Base-by-base conservation (phyloP, 64 coral and sea anemone genomes). In the Pachyseris speciosa region DNA sequence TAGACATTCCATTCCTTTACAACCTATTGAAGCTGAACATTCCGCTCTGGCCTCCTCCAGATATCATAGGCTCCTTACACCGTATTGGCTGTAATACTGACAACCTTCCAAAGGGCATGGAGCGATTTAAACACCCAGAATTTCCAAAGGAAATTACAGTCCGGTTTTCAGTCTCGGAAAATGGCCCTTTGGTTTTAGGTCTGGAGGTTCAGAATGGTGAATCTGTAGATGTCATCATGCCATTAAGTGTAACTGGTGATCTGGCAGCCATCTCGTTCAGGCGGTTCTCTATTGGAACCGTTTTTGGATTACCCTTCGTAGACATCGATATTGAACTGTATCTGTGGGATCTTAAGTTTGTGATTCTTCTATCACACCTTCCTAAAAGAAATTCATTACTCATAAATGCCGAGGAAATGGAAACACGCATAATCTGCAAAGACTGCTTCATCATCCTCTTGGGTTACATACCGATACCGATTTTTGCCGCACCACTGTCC, bases 401-500 rank as follows among this genome's bases (percentile, higher is more conserved):
- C 52, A 60, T 88, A 11, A 88, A 88, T 41, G 85, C 92, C 37
- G 67, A 51, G 28, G 85, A 94, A 22, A 81, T 94, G 84, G 92
- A 94, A 80, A 88, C 84, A 57, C 92, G 79, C 17, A 63, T 94
- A n/a, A 49, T 88, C 52, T 94, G 92, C 75, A 88, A 65, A 81
- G 92, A 94, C 59, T 94, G 92, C n/a, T 94, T 88, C 64, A 81
- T 94, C 44, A 59, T 94, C n/a, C 83, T 94, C 67, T 2, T 94
- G 2, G 85, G 92, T 12, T 44, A 28, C 5, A 9, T 50, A 24
- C 85, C 92, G 19, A 59, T 94, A 72, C 92, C 92, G 29, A 94
- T 94, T 81, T 94, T 94, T 88, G 74, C 92, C 19, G 69, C 92
- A 5, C 92, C 92, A 1, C 70, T 94, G 53, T 69, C 71, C 38